Percentiles rank a stretch among this genome's conserved stretches.
Evolutionary conservation across 2,797 vertebrate species (phyloP).

Genomic region (Acipenser transmontanus): DNA sequence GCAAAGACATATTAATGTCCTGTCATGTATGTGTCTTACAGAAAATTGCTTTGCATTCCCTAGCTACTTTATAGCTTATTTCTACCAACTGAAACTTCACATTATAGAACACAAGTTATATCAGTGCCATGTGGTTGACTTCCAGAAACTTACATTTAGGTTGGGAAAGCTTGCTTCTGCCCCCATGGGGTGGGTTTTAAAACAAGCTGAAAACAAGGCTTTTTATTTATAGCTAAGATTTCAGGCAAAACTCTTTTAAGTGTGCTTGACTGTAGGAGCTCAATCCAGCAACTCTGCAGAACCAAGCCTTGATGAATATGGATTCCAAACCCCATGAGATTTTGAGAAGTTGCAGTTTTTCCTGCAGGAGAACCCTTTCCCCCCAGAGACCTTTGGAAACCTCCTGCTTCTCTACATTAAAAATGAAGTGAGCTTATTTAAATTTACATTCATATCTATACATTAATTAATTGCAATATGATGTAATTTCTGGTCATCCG

Average conservation of each 20-base stretch:
- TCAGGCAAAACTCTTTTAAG: too few species aligned
- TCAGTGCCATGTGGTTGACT: too few species aligned
- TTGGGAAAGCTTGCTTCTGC: too few species aligned
- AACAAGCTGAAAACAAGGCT: too few species aligned
- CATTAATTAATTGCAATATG: too few species aligned
- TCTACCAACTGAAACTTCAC: background rate
- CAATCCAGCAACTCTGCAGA: slow-evolving; percentile 88
- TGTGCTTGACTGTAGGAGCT: slow-evolving; percentile 56
- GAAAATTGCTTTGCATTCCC: slow-evolving; percentile 7
- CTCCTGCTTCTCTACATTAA: slow-evolving; percentile 90
- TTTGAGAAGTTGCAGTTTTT: slow-evolving; percentile 92
- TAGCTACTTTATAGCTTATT: background rate
- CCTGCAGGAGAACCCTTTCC: slow-evolving; percentile 87
- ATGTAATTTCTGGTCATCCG: too few species aligned
- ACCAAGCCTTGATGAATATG: slow-evolving; percentile 94
- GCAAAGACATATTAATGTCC: background rate
- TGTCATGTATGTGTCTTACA: slow-evolving; percentile 5
- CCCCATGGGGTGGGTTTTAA: too few species aligned
- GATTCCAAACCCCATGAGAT: slow-evolving; percentile 78
- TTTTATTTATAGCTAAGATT: too few species aligned
- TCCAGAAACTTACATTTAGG: too few species aligned
- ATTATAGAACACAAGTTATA: too few species aligned
- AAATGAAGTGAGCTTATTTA: slow-evolving; percentile 60
- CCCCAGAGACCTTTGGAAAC: slow-evolving; percentile 87
- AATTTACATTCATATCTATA: too few species aligned